Evolutionary conservation across 2,888 invertebrate species (phyloP).

Genomic region (Sceliomorpha sp.): DNA sequence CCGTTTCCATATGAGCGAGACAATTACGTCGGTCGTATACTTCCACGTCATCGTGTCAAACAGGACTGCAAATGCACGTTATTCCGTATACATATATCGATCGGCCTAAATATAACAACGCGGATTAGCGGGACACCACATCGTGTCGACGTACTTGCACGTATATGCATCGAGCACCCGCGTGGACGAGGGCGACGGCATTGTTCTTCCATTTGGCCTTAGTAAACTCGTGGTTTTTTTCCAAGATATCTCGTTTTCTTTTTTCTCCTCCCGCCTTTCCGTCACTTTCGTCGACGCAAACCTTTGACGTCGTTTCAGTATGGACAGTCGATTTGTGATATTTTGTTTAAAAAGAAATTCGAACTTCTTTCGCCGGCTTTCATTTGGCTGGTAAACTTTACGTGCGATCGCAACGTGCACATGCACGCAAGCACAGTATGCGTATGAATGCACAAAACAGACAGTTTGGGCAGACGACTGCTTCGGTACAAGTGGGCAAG

Average conservation of each 20-base stretch:
- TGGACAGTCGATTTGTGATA: no score
- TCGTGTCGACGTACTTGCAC: slow-evolving; percentile 21
- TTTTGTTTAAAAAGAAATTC: no score
- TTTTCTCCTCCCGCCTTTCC: slow-evolving; percentile 14
- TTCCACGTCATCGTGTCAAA: slow-evolving; percentile 37
- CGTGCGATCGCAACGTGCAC: no score
- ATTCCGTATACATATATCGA: slow-evolving; percentile 68
- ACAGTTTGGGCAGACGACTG: slow-evolving; percentile 17
- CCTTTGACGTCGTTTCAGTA: no score
- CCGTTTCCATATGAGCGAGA: slow-evolving; percentile 29
- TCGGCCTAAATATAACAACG: slow-evolving; percentile 78
- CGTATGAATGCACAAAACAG: slow-evolving; percentile 29
- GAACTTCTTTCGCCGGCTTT: no score
- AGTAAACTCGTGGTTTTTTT: slow-evolving; percentile 50
- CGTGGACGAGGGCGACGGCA: slow-evolving; percentile 55
- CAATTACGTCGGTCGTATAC: slow-evolving; percentile 31
- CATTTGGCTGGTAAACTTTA: no score
- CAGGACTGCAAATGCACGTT: slow-evolving; percentile 44
- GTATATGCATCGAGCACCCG: background rate
- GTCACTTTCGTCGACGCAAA: background rate
- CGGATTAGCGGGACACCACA: slow-evolving; percentile 67
- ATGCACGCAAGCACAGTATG: slow-evolving; percentile 11
- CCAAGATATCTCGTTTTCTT: slow-evolving; percentile 34
- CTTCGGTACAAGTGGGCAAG: slow-evolving; percentile 59
- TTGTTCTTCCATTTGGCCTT: slow-evolving; percentile 61